Percentiles rank a stretch among this genome's conserved stretches.
Evolutionary conservation across 2,113 vertebrate species (phyloP).

Genomic region (Pterocles gutturalis): DNA sequence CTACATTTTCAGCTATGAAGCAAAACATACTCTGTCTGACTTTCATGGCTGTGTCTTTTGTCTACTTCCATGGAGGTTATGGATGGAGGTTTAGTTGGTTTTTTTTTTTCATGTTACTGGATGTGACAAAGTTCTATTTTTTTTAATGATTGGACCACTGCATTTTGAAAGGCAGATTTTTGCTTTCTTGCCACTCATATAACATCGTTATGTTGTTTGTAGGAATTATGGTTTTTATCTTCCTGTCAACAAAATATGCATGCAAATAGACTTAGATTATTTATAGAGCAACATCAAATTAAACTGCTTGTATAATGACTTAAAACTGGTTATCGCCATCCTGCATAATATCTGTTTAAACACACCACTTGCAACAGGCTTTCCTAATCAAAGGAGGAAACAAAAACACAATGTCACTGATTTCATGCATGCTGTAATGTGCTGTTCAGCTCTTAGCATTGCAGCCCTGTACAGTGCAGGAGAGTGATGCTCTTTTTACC

Average conservation of each 20-base stretch:
- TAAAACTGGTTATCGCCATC: slow-evolving; percentile 59
- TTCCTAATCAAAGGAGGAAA: slow-evolving; percentile 53
- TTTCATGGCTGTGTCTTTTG: not conserved
- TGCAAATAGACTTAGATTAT: slow-evolving; percentile 71
- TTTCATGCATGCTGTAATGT: not conserved
- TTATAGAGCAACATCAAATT: slow-evolving; percentile 78
- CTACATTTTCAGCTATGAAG: not conserved
- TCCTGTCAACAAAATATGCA: slow-evolving; percentile 69
- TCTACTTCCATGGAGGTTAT: not conserved
- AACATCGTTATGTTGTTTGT: slow-evolving; percentile 66
- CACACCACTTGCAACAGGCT: slow-evolving; percentile 46
- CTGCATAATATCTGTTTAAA: slow-evolving; percentile 69
- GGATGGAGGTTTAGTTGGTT: not conserved
- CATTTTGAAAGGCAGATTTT: slow-evolving; percentile 34
- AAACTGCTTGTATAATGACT: slow-evolving; percentile 69
- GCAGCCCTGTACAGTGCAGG: not conserved
- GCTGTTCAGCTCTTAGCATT: not conserved
- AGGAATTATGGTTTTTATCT: slow-evolving; percentile 62
- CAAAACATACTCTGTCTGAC: not conserved
- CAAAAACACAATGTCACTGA: slow-evolving; percentile 45
- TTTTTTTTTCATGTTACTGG: not conserved
- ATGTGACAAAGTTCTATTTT: slow-evolving; percentile 1
- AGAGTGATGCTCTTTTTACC: not conserved
- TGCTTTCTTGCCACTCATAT: slow-evolving; percentile 39
- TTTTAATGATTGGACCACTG: slow-evolving; percentile 3